Conservation (phyloP, 2,113 vertebrate species). For the Chunga burmeisteri region DNA sequence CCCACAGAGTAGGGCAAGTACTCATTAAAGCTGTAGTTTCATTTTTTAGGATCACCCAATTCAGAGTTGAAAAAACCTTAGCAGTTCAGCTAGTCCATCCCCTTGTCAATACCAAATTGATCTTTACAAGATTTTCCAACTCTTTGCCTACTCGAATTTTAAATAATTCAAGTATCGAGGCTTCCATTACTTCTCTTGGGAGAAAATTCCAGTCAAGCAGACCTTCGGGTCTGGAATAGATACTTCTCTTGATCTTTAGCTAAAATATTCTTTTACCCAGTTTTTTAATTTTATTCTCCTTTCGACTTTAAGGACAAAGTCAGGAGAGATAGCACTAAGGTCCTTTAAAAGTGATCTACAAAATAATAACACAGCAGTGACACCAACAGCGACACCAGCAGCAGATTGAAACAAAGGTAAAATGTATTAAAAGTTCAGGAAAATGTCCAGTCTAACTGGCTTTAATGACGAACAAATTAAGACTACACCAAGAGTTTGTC, state of each 20-base stretch:
- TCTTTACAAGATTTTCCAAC: neutral
- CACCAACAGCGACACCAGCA: neutral
- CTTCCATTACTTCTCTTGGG: neutral
- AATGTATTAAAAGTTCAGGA: neutral
- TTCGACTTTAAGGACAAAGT: neutral
- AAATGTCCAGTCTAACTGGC: neutral
- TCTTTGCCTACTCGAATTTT: neutral
- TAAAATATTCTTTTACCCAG: neutral
- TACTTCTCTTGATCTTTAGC: neutral
- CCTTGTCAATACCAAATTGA: neutral
- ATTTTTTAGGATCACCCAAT: neutral
- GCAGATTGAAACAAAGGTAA: neutral
- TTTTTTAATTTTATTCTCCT: neutral
- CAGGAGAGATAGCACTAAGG: rapidly evolving
- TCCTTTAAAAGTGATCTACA: neutral
- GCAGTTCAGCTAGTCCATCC: neutral
- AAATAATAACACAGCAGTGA: neutral
- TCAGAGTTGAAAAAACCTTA: neutral
- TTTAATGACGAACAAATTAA: neutral
- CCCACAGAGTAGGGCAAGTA: neutral
- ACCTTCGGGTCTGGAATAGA: neutral
- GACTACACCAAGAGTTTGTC: neutral
- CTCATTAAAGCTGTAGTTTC: neutral
- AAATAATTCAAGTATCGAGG: neutral
- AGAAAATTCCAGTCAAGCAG: neutral